phyloP scores from a whole-genome alignment of 2,113 vertebrate genomes.

The Bos indicus region DNA sequence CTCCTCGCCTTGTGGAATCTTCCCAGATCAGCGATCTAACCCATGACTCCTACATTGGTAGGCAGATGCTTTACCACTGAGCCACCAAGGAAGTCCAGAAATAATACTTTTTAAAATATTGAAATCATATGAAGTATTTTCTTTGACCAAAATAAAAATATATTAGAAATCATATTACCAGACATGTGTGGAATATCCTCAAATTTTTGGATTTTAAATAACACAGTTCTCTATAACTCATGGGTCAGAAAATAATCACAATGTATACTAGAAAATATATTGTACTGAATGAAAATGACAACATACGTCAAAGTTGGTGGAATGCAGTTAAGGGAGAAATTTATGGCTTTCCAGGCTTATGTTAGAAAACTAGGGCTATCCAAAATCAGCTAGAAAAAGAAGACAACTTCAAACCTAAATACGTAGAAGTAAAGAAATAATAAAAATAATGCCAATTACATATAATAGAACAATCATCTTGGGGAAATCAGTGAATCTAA shows the following conservation, averaged over 20 bases:
- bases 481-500: not conserved
- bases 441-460: not conserved
- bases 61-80: not conserved
- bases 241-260: not conserved
- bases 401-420: not conserved
- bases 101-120: constrained; percentile 5
- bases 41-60: not conserved
- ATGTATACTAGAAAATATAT: not conserved
- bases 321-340: not conserved
- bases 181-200: not conserved
- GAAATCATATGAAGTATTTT: not conserved
- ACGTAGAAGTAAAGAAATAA: not conserved
- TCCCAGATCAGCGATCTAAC: not conserved
- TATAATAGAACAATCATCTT: not conserved
- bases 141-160: constrained; percentile 19
- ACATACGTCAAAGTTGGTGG: not conserved
- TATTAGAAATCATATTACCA: not conserved
- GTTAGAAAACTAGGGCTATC: not conserved
- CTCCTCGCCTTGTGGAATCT: not conserved
- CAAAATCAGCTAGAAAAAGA: constrained; percentile 3
- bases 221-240: not conserved
- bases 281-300: constrained; percentile 3
- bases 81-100: not conserved
- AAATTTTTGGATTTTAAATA: constrained; percentile 2
- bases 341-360: not conserved